Evolutionary conservation across 2,797 vertebrate genomes (phyloP).

Genomic region (Anguilla marmorata): DNA sequence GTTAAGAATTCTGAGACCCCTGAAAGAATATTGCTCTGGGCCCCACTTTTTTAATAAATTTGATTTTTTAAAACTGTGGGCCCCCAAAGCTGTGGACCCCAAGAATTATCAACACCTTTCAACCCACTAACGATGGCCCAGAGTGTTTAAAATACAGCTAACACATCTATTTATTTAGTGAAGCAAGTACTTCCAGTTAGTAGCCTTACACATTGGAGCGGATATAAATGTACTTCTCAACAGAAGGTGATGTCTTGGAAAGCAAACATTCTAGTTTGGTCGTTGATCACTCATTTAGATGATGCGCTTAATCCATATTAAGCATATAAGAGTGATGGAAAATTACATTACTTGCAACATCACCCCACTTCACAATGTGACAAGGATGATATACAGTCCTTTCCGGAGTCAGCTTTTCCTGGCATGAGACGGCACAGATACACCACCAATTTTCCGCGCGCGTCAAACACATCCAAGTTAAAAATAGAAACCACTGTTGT

Average conservation of each 20-base stretch:
- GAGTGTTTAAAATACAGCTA: neutral
- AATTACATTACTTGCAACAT: slow-evolving; percentile 9
- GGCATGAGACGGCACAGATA: neutral
- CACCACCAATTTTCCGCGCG: slow-evolving; percentile 18
- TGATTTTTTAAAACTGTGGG: too few species aligned
- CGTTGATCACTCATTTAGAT: neutral
- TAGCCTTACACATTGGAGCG: neutral
- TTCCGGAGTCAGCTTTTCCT: slow-evolving; percentile 13
- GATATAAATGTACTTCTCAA: neutral
- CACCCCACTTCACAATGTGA: neutral
- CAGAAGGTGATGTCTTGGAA: neutral
- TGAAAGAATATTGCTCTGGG: too few species aligned
- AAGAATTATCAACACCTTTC: too few species aligned
- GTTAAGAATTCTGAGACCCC: too few species aligned
- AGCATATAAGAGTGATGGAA: slow-evolving; percentile 2
- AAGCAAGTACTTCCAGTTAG: neutral
- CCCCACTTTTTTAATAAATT: too few species aligned
- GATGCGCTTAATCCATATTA: neutral
- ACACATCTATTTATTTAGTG: neutral
- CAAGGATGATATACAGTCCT: slow-evolving; percentile 1
- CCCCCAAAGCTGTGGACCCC: too few species aligned
- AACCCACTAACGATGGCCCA: too few species aligned
- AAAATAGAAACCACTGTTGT: slow-evolving; percentile 12
- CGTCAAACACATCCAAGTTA: neutral
- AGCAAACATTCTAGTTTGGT: neutral